Evolutionary conservation across 2,797 vertebrate species (phyloP).

Genomic region (Crocidura indochinensis): DNA sequence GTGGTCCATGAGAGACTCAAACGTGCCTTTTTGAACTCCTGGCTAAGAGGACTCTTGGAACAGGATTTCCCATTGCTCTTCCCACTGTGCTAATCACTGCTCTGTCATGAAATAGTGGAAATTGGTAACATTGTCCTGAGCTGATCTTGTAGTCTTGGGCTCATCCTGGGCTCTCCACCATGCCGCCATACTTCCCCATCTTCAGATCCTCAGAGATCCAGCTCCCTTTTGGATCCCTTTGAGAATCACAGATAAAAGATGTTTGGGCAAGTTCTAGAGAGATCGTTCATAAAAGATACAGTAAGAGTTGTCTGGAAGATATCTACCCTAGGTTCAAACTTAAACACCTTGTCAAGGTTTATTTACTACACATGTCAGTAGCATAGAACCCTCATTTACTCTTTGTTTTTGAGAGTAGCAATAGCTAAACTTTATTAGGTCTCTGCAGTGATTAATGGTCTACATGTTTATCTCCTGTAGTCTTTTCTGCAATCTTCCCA

Average conservation of each 20-base stretch:
- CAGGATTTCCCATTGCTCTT: accelerated
- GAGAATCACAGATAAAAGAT: conserved; percentile 89
- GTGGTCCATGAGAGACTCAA: too few relatives aligned
- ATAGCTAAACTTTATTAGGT: neutral
- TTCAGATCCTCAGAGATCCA: neutral
- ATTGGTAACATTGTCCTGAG: neutral
- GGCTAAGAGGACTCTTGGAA: accelerated
- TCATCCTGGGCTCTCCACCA: accelerated
- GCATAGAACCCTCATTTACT: neutral
- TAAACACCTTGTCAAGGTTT: neutral
- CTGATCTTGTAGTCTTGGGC: accelerated
- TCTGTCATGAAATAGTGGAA: too few relatives aligned
- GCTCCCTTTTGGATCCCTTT: conserved; percentile 89
- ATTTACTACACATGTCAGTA: neutral
- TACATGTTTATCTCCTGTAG: accelerated
- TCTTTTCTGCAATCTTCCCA: neutral
- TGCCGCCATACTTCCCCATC: accelerated
- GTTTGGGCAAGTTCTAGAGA: conserved; percentile 92
- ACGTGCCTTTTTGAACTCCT: neutral
- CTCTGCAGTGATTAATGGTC: neutral
- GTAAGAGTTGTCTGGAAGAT: conserved; percentile 76
- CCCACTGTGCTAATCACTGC: neutral
- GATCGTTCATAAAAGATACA: conserved; percentile 91
- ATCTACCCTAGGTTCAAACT: too few relatives aligned
- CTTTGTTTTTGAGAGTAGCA: neutral